These are phyloP conservation scores for Diadema setosum DNA, from an alignment of 35 echinoderm and acorn worm genomes.

Conservation along the genomic window DNA sequence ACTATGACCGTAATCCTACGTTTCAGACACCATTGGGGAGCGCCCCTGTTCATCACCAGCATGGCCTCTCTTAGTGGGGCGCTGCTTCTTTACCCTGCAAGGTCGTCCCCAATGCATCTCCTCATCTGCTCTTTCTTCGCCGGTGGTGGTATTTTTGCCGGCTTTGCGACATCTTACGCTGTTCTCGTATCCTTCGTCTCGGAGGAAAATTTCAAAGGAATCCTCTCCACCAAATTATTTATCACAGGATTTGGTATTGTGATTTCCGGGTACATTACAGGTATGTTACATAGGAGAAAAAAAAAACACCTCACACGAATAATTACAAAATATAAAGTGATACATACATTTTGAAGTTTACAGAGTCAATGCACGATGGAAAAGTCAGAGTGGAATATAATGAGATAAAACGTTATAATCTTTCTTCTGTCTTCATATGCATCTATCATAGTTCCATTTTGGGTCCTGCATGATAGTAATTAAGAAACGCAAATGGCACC, in stretches of 20 bases:
- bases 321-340: no score
- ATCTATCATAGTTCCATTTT: no score
- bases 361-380: no score
- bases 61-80: neutral
- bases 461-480: no score
- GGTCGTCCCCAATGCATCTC: neutral
- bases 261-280: neutral
- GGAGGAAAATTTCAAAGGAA: neutral
- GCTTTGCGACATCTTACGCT: neutral
- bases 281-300: no score
- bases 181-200: neutral
- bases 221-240: neutral
- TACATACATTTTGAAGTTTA: no score
- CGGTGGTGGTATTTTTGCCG: neutral
- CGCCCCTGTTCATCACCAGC: neutral
- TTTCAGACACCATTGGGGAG: neutral
- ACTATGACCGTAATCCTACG: neutral
- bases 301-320: no score
- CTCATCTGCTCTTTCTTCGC: neutral
- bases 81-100: neutral
- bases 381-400: no score
- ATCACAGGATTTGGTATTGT: neutral
- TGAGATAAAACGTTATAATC: no score
- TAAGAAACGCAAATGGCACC: no score
- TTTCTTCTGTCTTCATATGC: no score